Conservation (phyloP, 2,888 invertebrate genomes). For the Drosophila mercatorum region DNA sequence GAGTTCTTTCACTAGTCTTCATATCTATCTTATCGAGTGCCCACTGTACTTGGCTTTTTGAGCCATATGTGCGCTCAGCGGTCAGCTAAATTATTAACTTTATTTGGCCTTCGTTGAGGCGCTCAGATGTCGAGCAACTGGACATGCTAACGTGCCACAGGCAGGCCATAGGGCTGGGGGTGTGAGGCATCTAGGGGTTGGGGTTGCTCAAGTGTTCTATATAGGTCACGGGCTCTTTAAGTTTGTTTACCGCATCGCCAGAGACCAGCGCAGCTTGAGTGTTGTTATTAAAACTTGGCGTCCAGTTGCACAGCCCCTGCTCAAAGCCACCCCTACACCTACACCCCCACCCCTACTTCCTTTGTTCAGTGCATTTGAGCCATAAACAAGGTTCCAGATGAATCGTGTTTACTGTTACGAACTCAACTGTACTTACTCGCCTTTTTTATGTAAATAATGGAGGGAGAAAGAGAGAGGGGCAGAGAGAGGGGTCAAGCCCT, state of each 20-base stretch:
- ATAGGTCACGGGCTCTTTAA: constrained; percentile 66
- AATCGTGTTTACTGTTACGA: constrained; percentile 44
- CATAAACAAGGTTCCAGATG: constrained; percentile 47
- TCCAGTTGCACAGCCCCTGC: constrained; percentile 36
- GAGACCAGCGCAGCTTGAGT: constrained; percentile 27
- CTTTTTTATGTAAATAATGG: constrained; percentile 46
- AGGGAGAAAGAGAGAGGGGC: neutral
- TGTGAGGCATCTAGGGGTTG: neutral
- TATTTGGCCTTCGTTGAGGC: constrained; percentile 50
- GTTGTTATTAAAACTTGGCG: constrained; percentile 61
- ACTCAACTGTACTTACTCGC: constrained; percentile 24
- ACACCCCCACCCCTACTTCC: no score
- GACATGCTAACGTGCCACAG: constrained; percentile 50
- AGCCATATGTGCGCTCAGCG: constrained; percentile 53
- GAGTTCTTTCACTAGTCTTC: no score
- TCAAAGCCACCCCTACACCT: neutral
- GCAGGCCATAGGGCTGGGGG: neutral
- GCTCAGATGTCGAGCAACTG: constrained; percentile 35
- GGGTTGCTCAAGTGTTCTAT: constrained; percentile 26
- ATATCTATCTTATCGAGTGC: neutral
- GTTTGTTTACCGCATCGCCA: constrained; percentile 67
- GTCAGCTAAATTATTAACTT: constrained; percentile 61
- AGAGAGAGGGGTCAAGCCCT: constrained; percentile 14
- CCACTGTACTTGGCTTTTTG: constrained; percentile 1
- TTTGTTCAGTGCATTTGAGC: constrained; percentile 20